phyloP scores from a whole-genome alignment of 2,113 vertebrate genomes.

The Plotosus lineatus region DNA sequence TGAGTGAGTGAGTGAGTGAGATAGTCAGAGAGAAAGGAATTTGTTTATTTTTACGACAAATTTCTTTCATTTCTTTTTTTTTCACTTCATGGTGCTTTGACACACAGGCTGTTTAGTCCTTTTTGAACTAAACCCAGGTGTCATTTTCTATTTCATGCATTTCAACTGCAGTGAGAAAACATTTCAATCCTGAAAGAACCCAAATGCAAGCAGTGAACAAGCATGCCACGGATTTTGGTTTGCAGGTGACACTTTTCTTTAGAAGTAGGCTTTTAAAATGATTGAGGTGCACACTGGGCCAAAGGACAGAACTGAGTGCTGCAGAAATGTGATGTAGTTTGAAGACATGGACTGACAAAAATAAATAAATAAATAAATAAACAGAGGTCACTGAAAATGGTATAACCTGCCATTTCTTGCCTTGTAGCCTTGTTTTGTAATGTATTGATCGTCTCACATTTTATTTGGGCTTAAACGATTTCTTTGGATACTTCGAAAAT shows the following conservation, averaged over 20 bases:
- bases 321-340: background rate
- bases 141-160: background rate
- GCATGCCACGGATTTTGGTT: background rate
- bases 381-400: background rate
- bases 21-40: too few species aligned
- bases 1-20: too few species aligned
- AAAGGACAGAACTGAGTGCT: background rate
- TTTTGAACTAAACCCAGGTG: background rate
- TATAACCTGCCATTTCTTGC: background rate
- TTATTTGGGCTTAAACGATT: background rate
- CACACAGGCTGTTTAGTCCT: background rate
- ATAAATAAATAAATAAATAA: background rate
- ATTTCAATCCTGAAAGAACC: background rate
- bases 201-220: background rate
- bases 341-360: background rate
- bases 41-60: too few species aligned
- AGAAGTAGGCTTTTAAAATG: background rate
- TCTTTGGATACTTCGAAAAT: background rate
- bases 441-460: background rate
- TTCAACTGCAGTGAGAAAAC: background rate
- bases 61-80: too few species aligned
- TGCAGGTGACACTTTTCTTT: background rate
- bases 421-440: background rate
- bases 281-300: background rate
- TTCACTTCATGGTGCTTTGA: background rate